phyloP scores from a whole-genome alignment of 2,888 invertebrate species.

The Acleris holmiana region DNA sequence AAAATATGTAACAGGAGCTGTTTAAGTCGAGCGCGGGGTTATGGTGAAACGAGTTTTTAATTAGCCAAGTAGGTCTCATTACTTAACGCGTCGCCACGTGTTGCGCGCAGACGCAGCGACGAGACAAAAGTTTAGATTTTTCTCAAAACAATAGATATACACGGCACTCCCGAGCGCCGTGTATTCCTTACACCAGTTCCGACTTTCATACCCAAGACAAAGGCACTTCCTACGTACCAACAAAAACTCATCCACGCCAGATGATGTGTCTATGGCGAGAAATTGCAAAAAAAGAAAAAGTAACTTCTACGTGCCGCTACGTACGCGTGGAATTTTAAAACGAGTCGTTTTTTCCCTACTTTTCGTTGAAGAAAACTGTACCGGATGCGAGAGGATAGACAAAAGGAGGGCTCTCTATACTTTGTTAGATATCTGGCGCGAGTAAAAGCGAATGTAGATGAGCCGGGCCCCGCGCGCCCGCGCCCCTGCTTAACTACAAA shows the following conservation, averaged over 20 bases:
- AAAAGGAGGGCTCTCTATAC: constrained; percentile 71
- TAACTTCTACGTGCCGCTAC: constrained; percentile 59
- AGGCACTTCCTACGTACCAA: constrained; percentile 78
- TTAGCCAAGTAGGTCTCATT: constrained; percentile 70
- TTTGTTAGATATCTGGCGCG: constrained; percentile 73
- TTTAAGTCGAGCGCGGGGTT: constrained; percentile 62
- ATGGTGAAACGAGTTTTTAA: constrained; percentile 65
- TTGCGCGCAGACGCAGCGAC: constrained; percentile 61
- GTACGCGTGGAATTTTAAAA: constrained; percentile 74
- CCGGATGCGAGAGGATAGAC: constrained; percentile 76
- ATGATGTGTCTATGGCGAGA: constrained; percentile 83
- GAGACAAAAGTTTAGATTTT: constrained; percentile 74
- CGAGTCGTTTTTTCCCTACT: constrained; percentile 70
- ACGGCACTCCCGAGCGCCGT: constrained; percentile 60
- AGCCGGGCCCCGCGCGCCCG: constrained; percentile 56
- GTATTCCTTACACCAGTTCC: constrained; percentile 80
- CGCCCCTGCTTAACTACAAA: constrained; percentile 77
- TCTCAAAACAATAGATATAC: constrained; percentile 73
- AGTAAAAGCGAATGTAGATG: constrained; percentile 79
- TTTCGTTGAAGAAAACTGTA: constrained; percentile 73
- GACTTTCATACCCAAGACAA: constrained; percentile 80
- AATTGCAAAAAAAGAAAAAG: constrained; percentile 75
- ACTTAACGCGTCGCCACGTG: constrained; percentile 73
- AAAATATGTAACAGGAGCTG: constrained; percentile 56
- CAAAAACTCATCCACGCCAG: constrained; percentile 83